phyloP scores from a whole-genome alignment of 2,888 invertebrate species.

The Rhyacophila evoluta region DNA sequence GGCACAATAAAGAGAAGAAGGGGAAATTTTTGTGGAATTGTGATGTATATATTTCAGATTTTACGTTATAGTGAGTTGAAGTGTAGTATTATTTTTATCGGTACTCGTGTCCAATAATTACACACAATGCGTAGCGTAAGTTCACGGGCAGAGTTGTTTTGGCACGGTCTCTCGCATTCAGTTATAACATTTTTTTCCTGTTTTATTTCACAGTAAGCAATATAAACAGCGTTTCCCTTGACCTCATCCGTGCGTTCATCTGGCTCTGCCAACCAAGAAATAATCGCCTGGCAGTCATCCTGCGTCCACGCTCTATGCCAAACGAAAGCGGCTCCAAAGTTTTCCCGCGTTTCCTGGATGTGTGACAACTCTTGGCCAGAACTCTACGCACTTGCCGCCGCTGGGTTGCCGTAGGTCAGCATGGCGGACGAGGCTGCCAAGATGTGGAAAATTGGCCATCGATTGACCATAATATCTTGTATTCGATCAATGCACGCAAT shows the following conservation, averaged over 20 bases:
- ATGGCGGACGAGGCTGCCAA: background rate
- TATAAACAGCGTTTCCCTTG: constrained; percentile 16
- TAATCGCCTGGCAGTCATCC: constrained; percentile 41
- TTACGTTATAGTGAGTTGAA: too few species aligned
- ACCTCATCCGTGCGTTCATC: background rate
- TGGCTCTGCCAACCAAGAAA: constrained; percentile 11
- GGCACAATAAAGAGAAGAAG: too few species aligned
- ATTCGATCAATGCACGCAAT: background rate
- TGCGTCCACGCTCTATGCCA: constrained; percentile 42
- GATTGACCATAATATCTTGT: background rate
- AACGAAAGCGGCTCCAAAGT: constrained; percentile 49
- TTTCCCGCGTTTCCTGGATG: constrained; percentile 48
- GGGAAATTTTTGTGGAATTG: too few species aligned
- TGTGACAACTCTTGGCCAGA: constrained; percentile 48
- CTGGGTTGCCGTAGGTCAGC: constrained; percentile 47
- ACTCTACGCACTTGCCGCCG: constrained; percentile 32
- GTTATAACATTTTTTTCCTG: constrained; percentile 13
- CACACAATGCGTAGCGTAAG: constrained; percentile 17
- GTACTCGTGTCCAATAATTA: background rate
- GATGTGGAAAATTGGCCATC: background rate
- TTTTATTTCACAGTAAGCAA: constrained; percentile 11
- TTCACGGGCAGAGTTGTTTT: background rate
- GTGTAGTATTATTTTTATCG: too few species aligned
- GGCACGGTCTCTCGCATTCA: background rate
- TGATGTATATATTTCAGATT: too few species aligned